Evolutionary conservation across 2,113 vertebrate species (phyloP).

Genomic region (Ramphastos sulfuratus): DNA sequence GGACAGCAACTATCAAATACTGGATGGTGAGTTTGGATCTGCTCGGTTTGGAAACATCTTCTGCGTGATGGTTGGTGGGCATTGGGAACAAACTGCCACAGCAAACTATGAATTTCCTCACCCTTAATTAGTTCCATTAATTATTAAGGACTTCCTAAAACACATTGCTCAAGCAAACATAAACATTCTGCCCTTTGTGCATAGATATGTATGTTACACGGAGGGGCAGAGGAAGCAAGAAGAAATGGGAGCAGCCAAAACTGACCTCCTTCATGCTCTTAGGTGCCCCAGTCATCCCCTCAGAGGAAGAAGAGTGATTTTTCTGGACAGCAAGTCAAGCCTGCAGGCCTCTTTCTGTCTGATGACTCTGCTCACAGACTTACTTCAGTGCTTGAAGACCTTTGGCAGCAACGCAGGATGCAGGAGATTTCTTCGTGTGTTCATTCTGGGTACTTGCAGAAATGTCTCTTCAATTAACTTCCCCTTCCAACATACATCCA

Average conservation of each 20-base stretch:
- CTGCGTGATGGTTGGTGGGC: not conserved
- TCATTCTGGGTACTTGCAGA: not conserved
- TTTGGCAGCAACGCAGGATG: not conserved
- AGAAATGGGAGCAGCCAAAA: not conserved
- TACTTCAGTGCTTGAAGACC: not conserved
- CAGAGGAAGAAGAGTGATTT: not conserved
- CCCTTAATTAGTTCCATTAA: constrained; percentile 40
- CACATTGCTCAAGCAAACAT: constrained; percentile 19
- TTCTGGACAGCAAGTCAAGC: not conserved
- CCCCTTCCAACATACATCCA: not conserved
- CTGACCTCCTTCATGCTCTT: not conserved
- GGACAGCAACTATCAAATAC: not conserved
- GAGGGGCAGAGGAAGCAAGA: not conserved
- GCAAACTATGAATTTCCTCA: constrained; percentile 30
- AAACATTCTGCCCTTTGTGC: not conserved
- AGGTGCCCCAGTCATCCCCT: not conserved
- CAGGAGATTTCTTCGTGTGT: not conserved
- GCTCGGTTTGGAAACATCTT: not conserved
- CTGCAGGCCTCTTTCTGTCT: not conserved
- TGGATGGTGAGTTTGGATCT: not conserved
- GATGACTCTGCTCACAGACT: not conserved
- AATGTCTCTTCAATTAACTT: not conserved
- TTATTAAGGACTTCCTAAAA: constrained; percentile 48
- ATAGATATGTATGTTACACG: not conserved
- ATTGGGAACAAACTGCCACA: not conserved